Evolutionary conservation across 2,113 vertebrate species (phyloP), one percentile per base, ranked within the genome.

Genomic region (Apistogramma diplotaenia): DNA sequence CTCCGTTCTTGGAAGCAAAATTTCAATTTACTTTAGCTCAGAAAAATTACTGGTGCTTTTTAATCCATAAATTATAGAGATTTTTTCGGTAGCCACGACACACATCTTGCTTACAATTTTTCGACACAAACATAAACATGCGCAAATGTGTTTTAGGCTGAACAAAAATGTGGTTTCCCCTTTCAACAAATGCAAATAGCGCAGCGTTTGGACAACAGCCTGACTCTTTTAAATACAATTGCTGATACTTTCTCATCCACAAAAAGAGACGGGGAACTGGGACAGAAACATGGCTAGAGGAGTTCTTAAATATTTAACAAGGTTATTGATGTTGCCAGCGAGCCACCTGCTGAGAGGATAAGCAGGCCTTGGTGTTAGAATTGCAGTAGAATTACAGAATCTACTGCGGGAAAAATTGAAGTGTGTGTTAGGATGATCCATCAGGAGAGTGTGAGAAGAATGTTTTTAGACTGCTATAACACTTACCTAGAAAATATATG

Each of bases 251-350:
- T 75, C 18, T 72, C 27, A 31, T 78, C 67, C 33, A 62, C 53
- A 60, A 31, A 83, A 74, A 49, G n/a, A 72, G 67, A 71, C 33
- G 55, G 27, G 54, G 40, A 60, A 60, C 67, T 74, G 21, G 40
- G 40, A 85, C 70, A 57, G 27, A 40, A 78, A 29, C 55, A 53
- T 54, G 35, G 51, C 43, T 31, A 5, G 54, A 82, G 57, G 75
- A 80, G 54, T 43, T 85, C 33, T 51, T 89, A 59, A 92, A 91
- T 92, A 83, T 89, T 89, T 88, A 81, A 86, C 5, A 3, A 72
- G 74, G 79, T 88, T 90, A 91, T 88, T 89, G 85, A 91, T 90
- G 79, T 56, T 72, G 67, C 85, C 23, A 61, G 76, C 75, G 1
- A 72, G 74, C 83, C 65, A 53, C 81, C 76, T 76, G 37, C 79